Base-by-base conservation (phyloP, 2,113 vertebrate genomes). In the Microcebus tavaratra region DNA sequence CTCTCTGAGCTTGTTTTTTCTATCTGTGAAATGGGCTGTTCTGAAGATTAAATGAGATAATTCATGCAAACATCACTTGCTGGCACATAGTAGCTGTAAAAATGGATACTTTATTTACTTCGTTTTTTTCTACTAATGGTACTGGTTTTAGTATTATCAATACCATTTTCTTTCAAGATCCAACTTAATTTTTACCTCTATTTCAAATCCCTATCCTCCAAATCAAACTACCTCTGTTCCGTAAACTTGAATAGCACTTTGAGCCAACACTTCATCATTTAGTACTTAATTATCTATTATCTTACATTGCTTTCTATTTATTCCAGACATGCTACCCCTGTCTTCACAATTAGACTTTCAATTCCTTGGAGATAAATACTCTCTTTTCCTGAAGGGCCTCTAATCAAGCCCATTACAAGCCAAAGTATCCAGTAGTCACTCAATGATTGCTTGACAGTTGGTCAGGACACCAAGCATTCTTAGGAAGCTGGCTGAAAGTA, bases 171-270 rank as follows among this genome's bases (percentile, higher is more conserved):
- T 90, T 84, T 96, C 68, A 93, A 82, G 73, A 11, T 76, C 21
- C 70, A 90, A 81, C 12, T 85, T 87, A 87, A n/a, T 89, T 90
- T 86, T 93, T 73, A 53, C n/a, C 27, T 96, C 55, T 75, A 55
- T 45, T 92, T 97, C 34, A 82, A 50, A 83, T 91, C 9, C 48
- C 70, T 76, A 75, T 59, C n/a, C 42, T 36, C 67, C 21, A 23
- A 79, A 88, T 83, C 75, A 85, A 86, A 63, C 57, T 23, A 42
- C n/a, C 8, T 91, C 8, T 59, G 31, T 94, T 93, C 4, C 81
- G 61, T 72, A 68, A 72, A 59, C 55, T 95, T 39, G 59, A 79
- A 86, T 21, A 68, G 39, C 21, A 67, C 14, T 79, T 72, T 55
- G 48, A 96, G 36, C 50, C 39, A 75, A n/a, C 39, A 63, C 25